Base-by-base conservation (phyloP, 2,888 invertebrate genomes). In the Tanytarsus gracilentus region DNA sequence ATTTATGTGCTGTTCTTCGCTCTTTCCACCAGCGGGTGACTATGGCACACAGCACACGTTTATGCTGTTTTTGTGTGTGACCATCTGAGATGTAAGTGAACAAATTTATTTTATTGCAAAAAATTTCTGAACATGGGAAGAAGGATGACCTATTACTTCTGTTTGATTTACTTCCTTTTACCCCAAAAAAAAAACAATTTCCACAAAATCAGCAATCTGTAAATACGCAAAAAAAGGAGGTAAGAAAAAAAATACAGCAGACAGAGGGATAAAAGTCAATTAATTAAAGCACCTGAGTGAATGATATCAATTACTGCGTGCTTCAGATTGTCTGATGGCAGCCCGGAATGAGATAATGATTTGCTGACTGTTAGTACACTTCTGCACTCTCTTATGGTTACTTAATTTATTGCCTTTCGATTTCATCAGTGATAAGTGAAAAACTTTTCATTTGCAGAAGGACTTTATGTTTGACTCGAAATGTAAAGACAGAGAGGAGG, bases 251-350 rank as follows among this genome's bases (percentile, higher is more conserved):
- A 14, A 14, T n/a, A 27, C 33, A 53, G 23, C 30, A 53, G 26
- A 36, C 33, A 36, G 26, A 56, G 55, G 55, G 39, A 56, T 56
- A 56, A 56, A 56, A 56, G 55, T 36, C 55, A 56, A 56, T 56
- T 56, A 56, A 56, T 56, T 56, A 56, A 56, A 56, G 40, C 55
- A 56, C 55, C 55, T 56, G 55, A 56, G 55, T 56, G 55, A 40
- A 56, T 56, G 55, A 56, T 56, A 56, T 56, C 55, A 56, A 56
- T 56, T 56, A 56, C 55, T 56, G 55, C 40, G 40, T 56, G 55
- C 55, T 56, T 56, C 40, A 56, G 55, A 56, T 56, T 26, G 40
- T 39, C 25, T 56, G 55, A 56, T 56, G 55, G 55, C 40, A 56
- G 55, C 21, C 26, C 26, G 25, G 40, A 36, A 33, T 16, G 40